Percentiles rank a stretch among this genome's conserved stretches.
Conservation (phyloP, 1,140 invertebrate genomes). For the Capitella teleta region DNA sequence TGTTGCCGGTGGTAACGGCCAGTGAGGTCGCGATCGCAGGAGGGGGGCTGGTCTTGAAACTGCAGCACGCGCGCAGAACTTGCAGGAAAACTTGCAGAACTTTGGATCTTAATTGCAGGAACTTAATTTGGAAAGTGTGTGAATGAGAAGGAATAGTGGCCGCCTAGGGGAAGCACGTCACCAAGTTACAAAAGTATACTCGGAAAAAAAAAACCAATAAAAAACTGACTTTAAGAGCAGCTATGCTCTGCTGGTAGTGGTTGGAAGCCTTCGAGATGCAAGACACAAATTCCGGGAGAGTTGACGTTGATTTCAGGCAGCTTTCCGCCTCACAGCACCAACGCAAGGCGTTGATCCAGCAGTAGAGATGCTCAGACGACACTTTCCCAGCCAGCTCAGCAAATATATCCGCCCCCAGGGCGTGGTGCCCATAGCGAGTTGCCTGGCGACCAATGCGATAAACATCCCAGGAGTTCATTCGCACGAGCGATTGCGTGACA, state of each 20-base stretch:
- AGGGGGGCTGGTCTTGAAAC: conserved; percentile 77
- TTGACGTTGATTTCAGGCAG: conserved; percentile 20
- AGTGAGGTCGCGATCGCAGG: conserved; percentile 78
- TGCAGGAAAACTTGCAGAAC: conserved; percentile 64
- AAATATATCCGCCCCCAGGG: conserved; percentile 31
- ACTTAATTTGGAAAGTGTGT: conserved; percentile 68
- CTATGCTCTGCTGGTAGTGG: conserved; percentile 50
- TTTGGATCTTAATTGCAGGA: conserved; percentile 60
- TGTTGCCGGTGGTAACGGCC: conserved; percentile 64
- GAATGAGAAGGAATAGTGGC: conserved; percentile 55
- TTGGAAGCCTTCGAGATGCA: conserved; percentile 25
- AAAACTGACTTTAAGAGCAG: conserved; percentile 54
- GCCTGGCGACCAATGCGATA: conserved; percentile 78
- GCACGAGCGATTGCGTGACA: conserved; percentile 43
- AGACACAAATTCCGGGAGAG: conserved; percentile 19
- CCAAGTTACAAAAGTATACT: background rate
- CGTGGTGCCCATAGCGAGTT: conserved; percentile 51
- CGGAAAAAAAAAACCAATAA: background rate
- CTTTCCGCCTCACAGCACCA: conserved; percentile 43
- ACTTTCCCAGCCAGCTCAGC: conserved; percentile 46
- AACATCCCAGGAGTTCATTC: conserved; percentile 65
- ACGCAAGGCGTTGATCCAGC: conserved; percentile 69
- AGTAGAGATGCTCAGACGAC: conserved; percentile 77
- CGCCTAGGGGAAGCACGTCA: conserved; percentile 41
- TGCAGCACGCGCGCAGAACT: conserved; percentile 52